Percentiles rank a stretch among this genome's conserved stretches.
Evolutionary conservation across 2,888 invertebrate genomes (phyloP).

Genomic region (Cataglyphis rosenhaueri): DNA sequence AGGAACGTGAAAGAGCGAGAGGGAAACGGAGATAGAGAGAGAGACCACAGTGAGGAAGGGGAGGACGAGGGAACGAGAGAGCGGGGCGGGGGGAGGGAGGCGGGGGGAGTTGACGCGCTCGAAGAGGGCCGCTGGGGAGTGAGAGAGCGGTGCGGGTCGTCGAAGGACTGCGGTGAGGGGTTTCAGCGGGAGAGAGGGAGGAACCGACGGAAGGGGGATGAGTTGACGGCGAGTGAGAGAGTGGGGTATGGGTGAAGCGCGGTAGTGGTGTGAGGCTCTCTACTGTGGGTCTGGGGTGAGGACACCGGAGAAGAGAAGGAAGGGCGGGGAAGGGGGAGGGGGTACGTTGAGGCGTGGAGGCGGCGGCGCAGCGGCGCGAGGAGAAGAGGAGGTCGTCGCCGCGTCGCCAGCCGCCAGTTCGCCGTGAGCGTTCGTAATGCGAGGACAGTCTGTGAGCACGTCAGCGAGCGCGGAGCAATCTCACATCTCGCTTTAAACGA

Average conservation of each 20-base stretch:
- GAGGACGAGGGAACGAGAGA: conserved; percentile 75
- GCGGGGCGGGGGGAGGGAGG: too few species aligned
- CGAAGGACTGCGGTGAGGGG: conserved; percentile 37
- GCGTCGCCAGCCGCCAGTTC: conserved; percentile 88
- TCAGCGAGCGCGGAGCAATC: conserved; percentile 68
- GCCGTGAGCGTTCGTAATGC: conserved; percentile 93
- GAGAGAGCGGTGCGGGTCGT: conserved; percentile 77
- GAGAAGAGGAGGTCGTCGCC: conserved; percentile 83
- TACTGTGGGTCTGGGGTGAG: conserved; percentile 79
- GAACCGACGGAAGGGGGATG: conserved; percentile 73
- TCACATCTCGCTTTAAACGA: conserved; percentile 56
- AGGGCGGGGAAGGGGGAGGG: conserved; percentile 44
- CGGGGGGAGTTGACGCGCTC: conserved; percentile 75
- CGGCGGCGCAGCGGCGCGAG: conserved; percentile 55
- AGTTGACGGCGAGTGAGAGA: conserved; percentile 80
- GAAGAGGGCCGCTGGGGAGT: conserved; percentile 80
- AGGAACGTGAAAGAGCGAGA: conserved; percentile 69
- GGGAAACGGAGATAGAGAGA: conserved; percentile 76
- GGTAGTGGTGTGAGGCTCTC: conserved; percentile 80
- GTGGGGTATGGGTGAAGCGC: conserved; percentile 81
- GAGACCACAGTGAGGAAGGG: conserved; percentile 50
- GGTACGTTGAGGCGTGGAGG: conserved; percentile 70
- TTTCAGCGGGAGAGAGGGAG: conserved; percentile 48
- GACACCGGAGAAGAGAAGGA: conserved; percentile 62
- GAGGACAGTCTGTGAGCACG: conserved; percentile 88